phyloP scores from a whole-genome alignment of 2,113 vertebrate genomes.

The Cyprinus carpio region DNA sequence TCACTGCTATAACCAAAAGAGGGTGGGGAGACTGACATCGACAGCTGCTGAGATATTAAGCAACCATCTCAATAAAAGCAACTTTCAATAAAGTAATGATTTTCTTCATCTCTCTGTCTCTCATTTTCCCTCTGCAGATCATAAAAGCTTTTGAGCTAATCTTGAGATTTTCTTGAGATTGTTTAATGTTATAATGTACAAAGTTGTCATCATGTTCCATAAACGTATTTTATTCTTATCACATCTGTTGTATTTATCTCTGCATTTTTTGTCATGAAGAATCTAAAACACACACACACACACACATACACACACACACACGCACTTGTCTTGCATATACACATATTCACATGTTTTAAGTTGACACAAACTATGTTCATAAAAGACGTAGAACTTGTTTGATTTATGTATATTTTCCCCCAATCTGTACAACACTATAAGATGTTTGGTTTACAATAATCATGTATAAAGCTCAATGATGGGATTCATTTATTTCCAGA shows the following conservation, averaged over 20 bases:
- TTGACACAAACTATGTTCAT: not conserved
- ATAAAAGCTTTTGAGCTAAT: not conserved
- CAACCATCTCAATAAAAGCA: not conserved
- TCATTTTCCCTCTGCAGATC: not conserved
- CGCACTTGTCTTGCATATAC: not conserved
- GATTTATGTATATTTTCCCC: not conserved
- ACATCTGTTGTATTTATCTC: not conserved
- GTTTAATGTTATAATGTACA: not conserved
- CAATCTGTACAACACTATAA: conserved; percentile 5
- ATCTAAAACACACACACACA: not conserved
- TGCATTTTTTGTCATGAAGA: not conserved
- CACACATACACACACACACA: not conserved
- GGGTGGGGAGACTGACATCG: conserved; percentile 40
- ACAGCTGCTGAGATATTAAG: conserved; percentile 52
- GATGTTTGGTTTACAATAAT: not conserved
- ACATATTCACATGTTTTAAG: not conserved
- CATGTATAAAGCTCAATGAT: not conserved
- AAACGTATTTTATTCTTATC: not conserved
- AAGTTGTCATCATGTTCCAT: conserved; percentile 7
- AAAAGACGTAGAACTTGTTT: not conserved
- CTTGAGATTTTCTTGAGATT: not conserved
- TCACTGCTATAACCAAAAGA: conserved; percentile 17
- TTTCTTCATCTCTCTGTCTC: not conserved
- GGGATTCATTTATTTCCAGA: not conserved
- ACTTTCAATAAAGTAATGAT: not conserved